phyloP scores from a whole-genome alignment of 2,113 vertebrate species.

The Spheniscus mendiculus region DNA sequence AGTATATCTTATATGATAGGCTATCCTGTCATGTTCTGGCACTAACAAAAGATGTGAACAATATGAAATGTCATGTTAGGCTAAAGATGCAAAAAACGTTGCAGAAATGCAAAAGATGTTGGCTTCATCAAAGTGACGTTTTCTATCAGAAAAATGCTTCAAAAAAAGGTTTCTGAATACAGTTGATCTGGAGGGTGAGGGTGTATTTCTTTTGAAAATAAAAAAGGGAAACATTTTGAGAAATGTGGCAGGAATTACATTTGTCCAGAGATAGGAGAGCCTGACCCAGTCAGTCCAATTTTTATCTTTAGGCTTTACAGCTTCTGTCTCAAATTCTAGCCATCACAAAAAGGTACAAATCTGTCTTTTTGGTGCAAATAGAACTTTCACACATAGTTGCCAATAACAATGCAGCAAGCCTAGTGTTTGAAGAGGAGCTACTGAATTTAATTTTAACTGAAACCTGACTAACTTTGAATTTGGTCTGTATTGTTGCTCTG shows the following conservation, averaged over 20 bases:
- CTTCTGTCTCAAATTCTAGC: background rate
- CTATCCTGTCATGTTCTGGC: conserved; percentile 47
- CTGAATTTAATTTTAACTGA: background rate
- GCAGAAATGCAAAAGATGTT: conserved; percentile 24
- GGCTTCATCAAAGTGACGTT: background rate
- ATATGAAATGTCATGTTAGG: conserved; percentile 41
- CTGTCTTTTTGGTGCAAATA: background rate
- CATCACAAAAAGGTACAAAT: background rate
- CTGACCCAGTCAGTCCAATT: background rate
- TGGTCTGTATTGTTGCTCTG: background rate
- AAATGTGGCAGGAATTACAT: background rate
- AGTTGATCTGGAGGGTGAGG: background rate
- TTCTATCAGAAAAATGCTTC: background rate
- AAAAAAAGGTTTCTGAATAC: background rate
- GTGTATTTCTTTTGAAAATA: background rate
- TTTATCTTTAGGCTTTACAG: background rate
- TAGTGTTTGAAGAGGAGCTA: background rate
- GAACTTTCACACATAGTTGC: background rate
- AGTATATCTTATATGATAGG: background rate
- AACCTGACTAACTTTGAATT: background rate
- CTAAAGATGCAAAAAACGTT: conserved; percentile 12
- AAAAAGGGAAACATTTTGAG: background rate
- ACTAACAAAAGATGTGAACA: conserved; percentile 44
- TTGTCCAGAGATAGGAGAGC: background rate
- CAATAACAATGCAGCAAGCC: background rate